A percentile compares a stretch with the other conserved stretches of the same genome.
These are phyloP conservation scores for Micronycteris hirsuta DNA, from an alignment of 2,113 vertebrate species.

Conservation along the genomic window DNA sequence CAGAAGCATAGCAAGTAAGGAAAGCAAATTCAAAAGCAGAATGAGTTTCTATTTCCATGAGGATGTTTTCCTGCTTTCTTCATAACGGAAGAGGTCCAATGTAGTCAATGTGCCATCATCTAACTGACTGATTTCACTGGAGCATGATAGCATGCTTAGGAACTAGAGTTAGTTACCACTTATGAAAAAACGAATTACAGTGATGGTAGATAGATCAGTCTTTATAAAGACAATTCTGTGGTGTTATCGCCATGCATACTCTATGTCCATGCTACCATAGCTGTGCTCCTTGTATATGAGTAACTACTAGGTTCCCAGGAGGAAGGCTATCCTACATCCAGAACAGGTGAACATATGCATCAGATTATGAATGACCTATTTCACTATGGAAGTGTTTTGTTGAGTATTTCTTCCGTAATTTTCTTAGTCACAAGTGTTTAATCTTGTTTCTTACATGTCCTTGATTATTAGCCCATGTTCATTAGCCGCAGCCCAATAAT, in stretches of 20 bases:
- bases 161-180: neutral
- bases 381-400: neutral
- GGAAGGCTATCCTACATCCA: neutral
- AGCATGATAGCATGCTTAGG: neutral
- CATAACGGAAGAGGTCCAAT: neutral
- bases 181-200: neutral
- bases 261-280: neutral
- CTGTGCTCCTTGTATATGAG: neutral
- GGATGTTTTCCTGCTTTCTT: neutral
- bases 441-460: neutral
- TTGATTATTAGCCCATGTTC: conserved; percentile 6
- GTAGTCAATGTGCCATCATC: neutral
- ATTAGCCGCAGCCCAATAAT: neutral
- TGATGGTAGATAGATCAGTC: neutral
- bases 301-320: neutral
- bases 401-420: neutral
- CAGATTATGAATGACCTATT: neutral
- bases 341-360: neutral
- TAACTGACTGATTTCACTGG: neutral
- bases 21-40: neutral
- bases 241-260: neutral
- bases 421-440: conserved; percentile 2
- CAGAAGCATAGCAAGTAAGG: neutral
- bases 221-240: neutral
- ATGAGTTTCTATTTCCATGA: neutral